phyloP scores from a whole-genome alignment of 2,797 vertebrate species.

The Cyprinodon diabolis region DNA sequence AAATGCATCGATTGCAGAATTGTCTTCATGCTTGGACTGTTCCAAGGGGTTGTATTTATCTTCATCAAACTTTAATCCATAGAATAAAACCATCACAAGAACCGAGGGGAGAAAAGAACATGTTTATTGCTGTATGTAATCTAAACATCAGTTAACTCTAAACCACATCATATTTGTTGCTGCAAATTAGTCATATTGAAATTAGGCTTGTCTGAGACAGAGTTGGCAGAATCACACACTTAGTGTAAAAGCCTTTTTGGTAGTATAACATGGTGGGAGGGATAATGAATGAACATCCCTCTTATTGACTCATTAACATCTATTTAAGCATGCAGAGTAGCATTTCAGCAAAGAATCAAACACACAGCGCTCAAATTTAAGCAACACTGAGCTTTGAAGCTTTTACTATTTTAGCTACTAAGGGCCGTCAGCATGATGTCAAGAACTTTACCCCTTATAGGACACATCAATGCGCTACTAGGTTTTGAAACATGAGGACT shows the following conservation, averaged over 20 bases:
- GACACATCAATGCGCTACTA: conserved; percentile 25
- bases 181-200: conserved; percentile 28
- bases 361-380: conserved; percentile 26
- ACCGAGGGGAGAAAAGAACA: conserved; percentile 12
- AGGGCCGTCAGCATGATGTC: conserved; percentile 52
- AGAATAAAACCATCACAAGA: conserved; percentile 7
- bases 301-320: conserved; percentile 32
- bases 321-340: conserved; percentile 15
- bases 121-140: conserved; percentile 23
- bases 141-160: conserved; percentile 16
- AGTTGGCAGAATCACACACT: conserved; percentile 20
- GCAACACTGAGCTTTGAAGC: conserved; percentile 1
- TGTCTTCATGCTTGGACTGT: background rate
- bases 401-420: conserved; percentile 48
- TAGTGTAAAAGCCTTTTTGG: conserved; percentile 25
- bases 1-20: background rate
- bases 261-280: background rate
- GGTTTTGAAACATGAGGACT: conserved; percentile 67
- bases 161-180: conserved; percentile 23
- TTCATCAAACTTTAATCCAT: conserved; percentile 8
- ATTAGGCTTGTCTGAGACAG: conserved; percentile 14
- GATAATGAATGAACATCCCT: conserved; percentile 13
- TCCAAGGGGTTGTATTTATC: conserved; percentile 16
- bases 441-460: conserved; percentile 46
- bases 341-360: conserved; percentile 23